Conservation (phyloP, 2,113 vertebrate species). For the Neofelis nebulosa region DNA sequence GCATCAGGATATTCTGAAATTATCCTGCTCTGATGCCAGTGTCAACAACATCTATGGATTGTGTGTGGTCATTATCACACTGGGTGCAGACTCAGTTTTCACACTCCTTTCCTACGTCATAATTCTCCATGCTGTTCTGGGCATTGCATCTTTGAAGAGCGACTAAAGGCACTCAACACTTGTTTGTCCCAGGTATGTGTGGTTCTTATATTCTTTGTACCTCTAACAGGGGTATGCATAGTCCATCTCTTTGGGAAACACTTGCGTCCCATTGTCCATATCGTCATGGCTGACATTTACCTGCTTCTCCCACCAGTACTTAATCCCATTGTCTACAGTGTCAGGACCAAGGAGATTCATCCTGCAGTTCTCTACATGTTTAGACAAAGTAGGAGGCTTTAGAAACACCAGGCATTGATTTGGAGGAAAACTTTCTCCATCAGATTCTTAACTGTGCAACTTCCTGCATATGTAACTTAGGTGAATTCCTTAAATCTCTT, state of each 20-base stretch:
- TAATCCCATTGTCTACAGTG: slow-evolving; percentile 51
- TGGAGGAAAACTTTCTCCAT: background rate
- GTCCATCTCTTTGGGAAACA: slow-evolving; percentile 26
- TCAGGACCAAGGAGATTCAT: background rate
- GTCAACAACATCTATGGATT: background rate
- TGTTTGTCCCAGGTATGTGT: slow-evolving; percentile 10
- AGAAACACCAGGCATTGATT: background rate
- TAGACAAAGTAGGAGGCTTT: background rate
- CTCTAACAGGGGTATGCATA: background rate
- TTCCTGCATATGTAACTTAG: background rate
- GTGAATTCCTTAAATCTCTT: background rate
- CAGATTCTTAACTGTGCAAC: background rate
- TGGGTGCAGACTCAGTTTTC: slow-evolving; percentile 33
- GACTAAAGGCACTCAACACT: background rate
- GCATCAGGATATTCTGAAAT: background rate
- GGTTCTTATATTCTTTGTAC: background rate
- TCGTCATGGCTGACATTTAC: slow-evolving; percentile 44
- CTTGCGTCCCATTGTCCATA: background rate
- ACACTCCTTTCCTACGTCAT: background rate
- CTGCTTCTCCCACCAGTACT: slow-evolving; percentile 31
- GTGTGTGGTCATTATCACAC: background rate
- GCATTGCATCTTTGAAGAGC: background rate
- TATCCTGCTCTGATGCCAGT: accelerated
- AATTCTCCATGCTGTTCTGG: slow-evolving; percentile 15
- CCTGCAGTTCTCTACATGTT: background rate